These are phyloP conservation scores for Alcis repandata DNA, from an alignment of 2,888 invertebrate genomes.

Conservation along the genomic window DNA sequence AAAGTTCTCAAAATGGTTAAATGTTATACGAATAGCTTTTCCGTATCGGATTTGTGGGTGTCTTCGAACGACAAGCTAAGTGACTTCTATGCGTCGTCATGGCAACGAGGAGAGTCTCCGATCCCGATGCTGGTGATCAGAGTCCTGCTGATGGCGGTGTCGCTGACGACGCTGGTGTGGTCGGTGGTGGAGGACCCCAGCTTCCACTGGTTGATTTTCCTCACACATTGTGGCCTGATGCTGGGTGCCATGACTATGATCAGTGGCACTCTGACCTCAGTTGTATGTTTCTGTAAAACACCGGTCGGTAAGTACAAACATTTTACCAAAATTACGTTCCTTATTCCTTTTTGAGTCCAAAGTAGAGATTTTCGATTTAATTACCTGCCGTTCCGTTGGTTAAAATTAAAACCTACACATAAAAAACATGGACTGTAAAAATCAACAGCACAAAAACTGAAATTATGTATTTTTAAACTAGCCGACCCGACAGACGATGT, in stretches of 20 bases:
- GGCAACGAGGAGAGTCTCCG: constrained; percentile 77
- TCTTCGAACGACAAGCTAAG: constrained; percentile 69
- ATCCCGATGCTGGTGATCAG: constrained; percentile 71
- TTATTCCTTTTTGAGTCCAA: too few relatives aligned
- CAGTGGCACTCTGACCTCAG: constrained; percentile 67
- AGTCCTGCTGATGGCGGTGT: constrained; percentile 58
- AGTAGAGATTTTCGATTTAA: too few relatives aligned
- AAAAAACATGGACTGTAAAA: too few relatives aligned
- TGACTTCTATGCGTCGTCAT: constrained; percentile 78
- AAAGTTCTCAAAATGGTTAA: constrained; percentile 76
- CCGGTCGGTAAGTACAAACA: constrained; percentile 61
- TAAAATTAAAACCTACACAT: too few relatives aligned
- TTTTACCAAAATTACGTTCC: constrained; percentile 6
- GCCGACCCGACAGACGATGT: too few relatives aligned
- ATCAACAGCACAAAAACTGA: too few relatives aligned
- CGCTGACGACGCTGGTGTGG: constrained; percentile 69
- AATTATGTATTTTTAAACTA: too few relatives aligned
- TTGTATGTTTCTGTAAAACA: constrained; percentile 56
- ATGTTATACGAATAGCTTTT: constrained; percentile 68
- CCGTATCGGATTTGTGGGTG: constrained; percentile 75
- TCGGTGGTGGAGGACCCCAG: constrained; percentile 59
- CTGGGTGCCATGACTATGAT: constrained; percentile 63
- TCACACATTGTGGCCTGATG: constrained; percentile 80
- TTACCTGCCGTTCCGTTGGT: too few relatives aligned
- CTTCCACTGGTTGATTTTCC: constrained; percentile 71